Evolutionary conservation across 2,888 invertebrate genomes (phyloP), one percentile per base, ranked within the genome.

Genomic region (Cerceris rybyensis): DNA sequence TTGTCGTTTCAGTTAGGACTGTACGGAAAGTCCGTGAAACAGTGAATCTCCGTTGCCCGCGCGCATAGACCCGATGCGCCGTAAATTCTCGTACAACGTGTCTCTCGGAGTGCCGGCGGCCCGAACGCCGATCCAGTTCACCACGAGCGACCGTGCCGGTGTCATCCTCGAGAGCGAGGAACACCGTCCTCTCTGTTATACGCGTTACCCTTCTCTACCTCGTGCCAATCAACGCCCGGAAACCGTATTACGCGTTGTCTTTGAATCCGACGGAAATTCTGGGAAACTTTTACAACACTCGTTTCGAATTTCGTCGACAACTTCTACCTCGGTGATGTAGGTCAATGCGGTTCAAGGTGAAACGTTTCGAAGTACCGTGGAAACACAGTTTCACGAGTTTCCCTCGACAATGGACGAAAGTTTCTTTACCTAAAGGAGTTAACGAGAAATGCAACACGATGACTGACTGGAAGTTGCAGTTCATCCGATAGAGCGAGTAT

Each of bases 51-150:
- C 52, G 54, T 65, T 66, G 74, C 63, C 63, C 67, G 58, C 69
- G 70, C 81, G 71, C 84, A 66, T 46, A 73, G 66, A 64, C 42
- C 66, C 76, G 85, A 78, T 76, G 85, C 84, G 84, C 76, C 78
- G 81, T 81, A 76, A 86, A 76, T 76, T 84, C 74, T 4, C 78
- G 74, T 63, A 65, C 72, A 78, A 82, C 73, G 85, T 80, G 77
- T 75, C 75, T 83, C 61, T 83, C 61, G 52, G 52, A 49, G 52
- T 58, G 28, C 65, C 65, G 84, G 55, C 75, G 71, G 75, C 72
- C 75, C 68, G 77, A 61, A 60, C 73, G 72, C 59, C 69, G 83
- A 85, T 84, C 85, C 85, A 84, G 84, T 84, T 81, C 74, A 76
- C 76, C 63, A 81, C 84, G 78, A 74, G 85, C 85, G 66, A 77